Conservation (phyloP, 2,797 vertebrate genomes). For the Eleutherodactylus coqui region DNA sequence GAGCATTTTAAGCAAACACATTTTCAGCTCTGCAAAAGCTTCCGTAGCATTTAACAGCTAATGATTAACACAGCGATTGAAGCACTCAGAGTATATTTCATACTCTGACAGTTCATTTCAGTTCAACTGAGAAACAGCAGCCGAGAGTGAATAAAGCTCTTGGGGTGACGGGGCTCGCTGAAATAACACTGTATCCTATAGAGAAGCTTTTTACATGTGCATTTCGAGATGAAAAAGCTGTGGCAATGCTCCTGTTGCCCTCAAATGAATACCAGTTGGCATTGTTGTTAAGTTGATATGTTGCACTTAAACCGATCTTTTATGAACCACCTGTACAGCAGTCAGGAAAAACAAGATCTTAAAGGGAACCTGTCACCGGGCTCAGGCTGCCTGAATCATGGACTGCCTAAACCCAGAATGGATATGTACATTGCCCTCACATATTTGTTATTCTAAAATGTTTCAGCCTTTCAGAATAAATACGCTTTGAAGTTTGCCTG, state of each 20-base stretch:
- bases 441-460: no score
- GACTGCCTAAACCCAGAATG: no score
- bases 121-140: slow-evolving; percentile 1
- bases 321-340: background rate
- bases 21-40: slow-evolving; percentile 18
- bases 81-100: background rate
- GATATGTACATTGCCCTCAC: no score
- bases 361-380: no score
- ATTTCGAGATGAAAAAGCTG: background rate
- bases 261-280: background rate
- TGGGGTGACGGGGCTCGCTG: slow-evolving; percentile 4
- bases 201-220: background rate
- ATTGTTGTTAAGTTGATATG: background rate
- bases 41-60: slow-evolving; percentile 23
- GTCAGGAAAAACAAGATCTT: background rate
- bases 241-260: background rate
- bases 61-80: slow-evolving; percentile 6
- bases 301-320: background rate
- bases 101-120: slow-evolving; percentile 22
- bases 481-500: no score
- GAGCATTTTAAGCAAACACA: slow-evolving; percentile 13
- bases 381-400: no score
- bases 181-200: slow-evolving; percentile 20
- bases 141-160: slow-evolving; percentile 15
- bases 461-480: no score